Conservation (phyloP, 2,113 vertebrate genomes). For the Capricornis sumatraensis region DNA sequence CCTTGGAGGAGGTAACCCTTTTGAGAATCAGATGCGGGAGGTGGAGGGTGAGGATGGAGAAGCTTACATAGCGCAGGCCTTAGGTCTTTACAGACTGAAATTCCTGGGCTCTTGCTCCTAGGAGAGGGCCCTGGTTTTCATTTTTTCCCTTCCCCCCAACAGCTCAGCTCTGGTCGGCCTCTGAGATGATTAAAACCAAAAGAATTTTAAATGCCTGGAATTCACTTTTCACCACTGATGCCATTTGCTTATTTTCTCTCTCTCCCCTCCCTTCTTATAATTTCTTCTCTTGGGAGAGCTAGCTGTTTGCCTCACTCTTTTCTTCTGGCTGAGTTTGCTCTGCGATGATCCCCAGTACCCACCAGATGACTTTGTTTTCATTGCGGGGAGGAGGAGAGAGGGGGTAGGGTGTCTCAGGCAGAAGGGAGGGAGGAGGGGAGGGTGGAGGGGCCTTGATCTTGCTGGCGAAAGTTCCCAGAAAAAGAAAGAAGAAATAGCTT, state of each 20-base stretch:
- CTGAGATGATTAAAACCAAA: slow-evolving; percentile 77
- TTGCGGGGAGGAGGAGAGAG: neutral
- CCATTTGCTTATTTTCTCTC: slow-evolving; percentile 43
- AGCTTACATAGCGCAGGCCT: neutral
- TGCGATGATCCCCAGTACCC: slow-evolving; percentile 34
- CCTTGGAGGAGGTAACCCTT: neutral
- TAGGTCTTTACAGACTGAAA: neutral
- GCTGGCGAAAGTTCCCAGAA: slow-evolving; percentile 68
- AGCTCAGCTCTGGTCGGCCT: slow-evolving; percentile 41
- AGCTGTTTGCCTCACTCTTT: slow-evolving; percentile 31
- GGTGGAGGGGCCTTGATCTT: slow-evolving; percentile 56
- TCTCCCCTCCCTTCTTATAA: slow-evolving; percentile 7
- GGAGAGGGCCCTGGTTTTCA: slow-evolving; percentile 51
- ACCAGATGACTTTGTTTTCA: slow-evolving; percentile 62
- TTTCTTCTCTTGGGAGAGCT: slow-evolving; percentile 59
- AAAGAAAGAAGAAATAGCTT: slow-evolving; percentile 73
- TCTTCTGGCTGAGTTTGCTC: slow-evolving; percentile 38
- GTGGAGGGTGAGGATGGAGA: neutral
- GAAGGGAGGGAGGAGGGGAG: slow-evolving; percentile 31
- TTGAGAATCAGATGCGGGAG: neutral
- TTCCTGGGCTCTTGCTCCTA: neutral
- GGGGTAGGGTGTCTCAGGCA: neutral
- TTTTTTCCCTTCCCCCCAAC: slow-evolving; percentile 54
- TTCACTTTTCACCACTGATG: slow-evolving; percentile 66
- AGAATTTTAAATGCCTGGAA: slow-evolving; percentile 77